Conservation (phyloP, 2,113 vertebrate species). For the Apaloderma vittatum region DNA sequence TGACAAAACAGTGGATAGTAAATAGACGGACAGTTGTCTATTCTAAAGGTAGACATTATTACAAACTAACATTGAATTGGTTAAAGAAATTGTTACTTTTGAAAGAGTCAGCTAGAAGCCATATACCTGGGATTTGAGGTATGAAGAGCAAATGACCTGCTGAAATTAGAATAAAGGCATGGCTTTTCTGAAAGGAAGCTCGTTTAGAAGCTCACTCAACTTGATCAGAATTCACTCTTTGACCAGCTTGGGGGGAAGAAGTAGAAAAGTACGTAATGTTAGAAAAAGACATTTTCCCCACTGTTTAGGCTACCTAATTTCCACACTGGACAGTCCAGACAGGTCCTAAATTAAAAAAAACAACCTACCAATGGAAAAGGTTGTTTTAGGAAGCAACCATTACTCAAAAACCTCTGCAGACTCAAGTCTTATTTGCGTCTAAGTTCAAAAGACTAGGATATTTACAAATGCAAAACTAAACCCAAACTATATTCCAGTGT, state of each 20-base stretch:
- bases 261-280: not conserved
- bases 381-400: not conserved
- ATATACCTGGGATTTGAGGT: not conserved
- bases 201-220: not conserved
- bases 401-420: not conserved
- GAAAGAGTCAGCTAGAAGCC: not conserved
- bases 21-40: not conserved
- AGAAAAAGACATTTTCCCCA: not conserved
- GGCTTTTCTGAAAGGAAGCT: not conserved
- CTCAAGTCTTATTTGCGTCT: not conserved
- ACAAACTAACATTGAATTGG: not conserved
- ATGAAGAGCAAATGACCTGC: not conserved
- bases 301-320: not conserved
- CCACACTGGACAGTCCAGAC: not conserved
- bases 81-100: not conserved
- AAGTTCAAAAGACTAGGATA: not conserved
- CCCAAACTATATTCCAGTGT: not conserved
- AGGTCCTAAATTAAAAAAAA: not conserved
- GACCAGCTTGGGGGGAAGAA: not conserved
- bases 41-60: not conserved
- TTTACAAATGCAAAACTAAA: not conserved
- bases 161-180: not conserved
- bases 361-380: not conserved
- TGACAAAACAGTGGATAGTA: not conserved
- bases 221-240: not conserved